These are phyloP conservation scores for Drosophila persimilis DNA, from an alignment of 1,140 invertebrate species.

Conservation along the genomic window DNA sequence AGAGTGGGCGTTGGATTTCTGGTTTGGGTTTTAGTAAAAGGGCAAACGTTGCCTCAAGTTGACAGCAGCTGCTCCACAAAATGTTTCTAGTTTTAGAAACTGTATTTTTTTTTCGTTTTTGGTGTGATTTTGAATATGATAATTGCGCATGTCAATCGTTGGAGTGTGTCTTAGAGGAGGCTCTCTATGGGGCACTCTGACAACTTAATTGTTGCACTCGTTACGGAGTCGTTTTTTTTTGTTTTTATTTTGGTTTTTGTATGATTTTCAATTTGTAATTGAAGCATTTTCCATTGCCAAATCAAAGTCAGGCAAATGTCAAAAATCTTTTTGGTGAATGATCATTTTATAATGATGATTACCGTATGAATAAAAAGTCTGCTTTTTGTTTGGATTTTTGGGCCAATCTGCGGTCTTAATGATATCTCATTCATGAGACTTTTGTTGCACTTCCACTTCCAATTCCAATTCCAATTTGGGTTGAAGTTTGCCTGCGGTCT, in stretches of 20 bases:
- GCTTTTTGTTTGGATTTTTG: conserved; percentile 10
- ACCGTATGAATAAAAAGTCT: conserved; percentile 22
- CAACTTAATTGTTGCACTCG: conserved; percentile 69
- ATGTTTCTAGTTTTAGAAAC: conserved; percentile 23
- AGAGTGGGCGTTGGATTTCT: conserved; percentile 7
- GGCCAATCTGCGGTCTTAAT: conserved; percentile 56
- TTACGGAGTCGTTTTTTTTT: conserved; percentile 8
- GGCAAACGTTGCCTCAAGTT: conserved; percentile 46
- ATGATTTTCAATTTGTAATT: conserved; percentile 42
- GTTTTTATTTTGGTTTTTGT: too few species aligned
- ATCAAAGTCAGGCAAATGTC: conserved; percentile 58
- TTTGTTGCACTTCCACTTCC: conserved; percentile 40
- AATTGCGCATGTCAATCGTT: conserved; percentile 65
- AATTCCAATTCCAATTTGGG: conserved; percentile 32
- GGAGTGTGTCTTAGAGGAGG: conserved; percentile 31
- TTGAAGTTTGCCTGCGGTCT: conserved; percentile 24
- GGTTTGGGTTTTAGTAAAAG: conserved; percentile 45
- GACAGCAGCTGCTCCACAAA: conserved; percentile 31
- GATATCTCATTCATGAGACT: conserved; percentile 49
- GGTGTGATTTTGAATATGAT: conserved; percentile 57
- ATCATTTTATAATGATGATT: conserved; percentile 41
- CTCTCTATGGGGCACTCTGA: conserved; percentile 34
- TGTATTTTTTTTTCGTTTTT: background rate
- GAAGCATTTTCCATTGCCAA: conserved; percentile 53
- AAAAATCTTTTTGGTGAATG: conserved; percentile 43